Evolutionary conservation across 1,140 invertebrate species (phyloP), one percentile per base, ranked within the genome.

Genomic region (Cherax quadricarinatus): DNA sequence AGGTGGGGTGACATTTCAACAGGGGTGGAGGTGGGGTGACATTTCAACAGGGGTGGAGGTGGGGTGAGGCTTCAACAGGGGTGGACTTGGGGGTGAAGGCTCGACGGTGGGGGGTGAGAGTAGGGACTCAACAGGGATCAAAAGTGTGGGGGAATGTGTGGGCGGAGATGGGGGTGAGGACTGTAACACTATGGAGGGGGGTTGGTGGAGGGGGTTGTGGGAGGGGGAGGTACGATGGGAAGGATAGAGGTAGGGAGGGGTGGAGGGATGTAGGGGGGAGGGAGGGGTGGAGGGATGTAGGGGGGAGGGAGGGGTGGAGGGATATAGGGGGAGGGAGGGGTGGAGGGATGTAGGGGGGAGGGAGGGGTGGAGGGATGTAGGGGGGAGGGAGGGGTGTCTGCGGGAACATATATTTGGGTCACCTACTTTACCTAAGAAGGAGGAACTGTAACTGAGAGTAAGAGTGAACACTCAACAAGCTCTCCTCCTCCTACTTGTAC

Each of bases 361-460:
- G 30, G 30, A 41, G 30, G 30, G 30, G 30, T 41, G 30, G 30
- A 41, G 30, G 30, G 30, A 41, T 1, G 30, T 41, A 41, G 30
- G 30, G 30, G 2, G 24, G n/a, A 5, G n/a, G n/a, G n/a, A 30
- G n/a, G 48, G 84, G 84, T 62, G 85, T 53, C 70, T 30, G 70
- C 70, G 85, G 70, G 85, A 86, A 48, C 85, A 14, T 75, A 24
- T 75, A 86, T 86, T 14, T 86, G 62, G 85, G 85, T 86, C 85
- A 86, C 85, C 85, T 86, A 86, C 85, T 86, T 86, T 86, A 86
- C 66, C 66, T 86, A 73, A 86, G 85, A 86, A 86, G 48, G 70
- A 75, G 66, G 66, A 86, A 86, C 85, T 73, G 66, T 49, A 49
- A 51, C 85, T 24, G 85, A 86, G 85, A 86, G 85, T 86, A 86